These are phyloP conservation scores for Onychorhynchus coronatus DNA, from an alignment of 2,113 vertebrate species.

Conservation along the genomic window DNA sequence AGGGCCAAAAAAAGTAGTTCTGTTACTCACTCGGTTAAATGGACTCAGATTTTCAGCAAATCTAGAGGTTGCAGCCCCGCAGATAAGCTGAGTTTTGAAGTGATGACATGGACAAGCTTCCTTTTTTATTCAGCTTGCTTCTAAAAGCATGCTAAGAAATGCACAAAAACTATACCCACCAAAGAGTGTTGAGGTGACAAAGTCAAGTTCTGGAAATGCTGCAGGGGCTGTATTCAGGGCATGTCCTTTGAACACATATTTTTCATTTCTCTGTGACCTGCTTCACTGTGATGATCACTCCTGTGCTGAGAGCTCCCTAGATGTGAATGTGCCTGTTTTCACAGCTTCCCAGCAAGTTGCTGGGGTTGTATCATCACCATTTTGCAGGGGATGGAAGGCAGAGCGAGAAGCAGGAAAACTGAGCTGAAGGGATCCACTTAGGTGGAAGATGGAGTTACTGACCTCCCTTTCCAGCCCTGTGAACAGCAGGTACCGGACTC, in stretches of 20 bases:
- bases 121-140: constrained; percentile 27
- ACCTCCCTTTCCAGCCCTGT: neutral
- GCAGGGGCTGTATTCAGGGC: neutral
- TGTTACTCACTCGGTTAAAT: neutral
- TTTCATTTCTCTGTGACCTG: neutral
- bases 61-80: neutral
- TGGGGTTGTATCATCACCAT: neutral
- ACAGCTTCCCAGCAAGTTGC: neutral
- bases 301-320: neutral
- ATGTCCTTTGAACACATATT: neutral
- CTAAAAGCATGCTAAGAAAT: constrained; percentile 12
- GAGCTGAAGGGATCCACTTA: neutral
- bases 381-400: neutral
- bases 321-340: neutral
- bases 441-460: neutral
- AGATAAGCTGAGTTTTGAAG: neutral
- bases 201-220: constrained; percentile 10
- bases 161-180: neutral
- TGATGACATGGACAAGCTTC: constrained; percentile 16
- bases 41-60: neutral
- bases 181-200: neutral
- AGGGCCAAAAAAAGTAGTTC: neutral
- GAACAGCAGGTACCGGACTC: neutral
- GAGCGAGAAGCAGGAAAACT: neutral
- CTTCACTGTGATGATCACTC: neutral